phyloP scores from a whole-genome alignment of 1,140 invertebrate species.

The Penaeus indicus region DNA sequence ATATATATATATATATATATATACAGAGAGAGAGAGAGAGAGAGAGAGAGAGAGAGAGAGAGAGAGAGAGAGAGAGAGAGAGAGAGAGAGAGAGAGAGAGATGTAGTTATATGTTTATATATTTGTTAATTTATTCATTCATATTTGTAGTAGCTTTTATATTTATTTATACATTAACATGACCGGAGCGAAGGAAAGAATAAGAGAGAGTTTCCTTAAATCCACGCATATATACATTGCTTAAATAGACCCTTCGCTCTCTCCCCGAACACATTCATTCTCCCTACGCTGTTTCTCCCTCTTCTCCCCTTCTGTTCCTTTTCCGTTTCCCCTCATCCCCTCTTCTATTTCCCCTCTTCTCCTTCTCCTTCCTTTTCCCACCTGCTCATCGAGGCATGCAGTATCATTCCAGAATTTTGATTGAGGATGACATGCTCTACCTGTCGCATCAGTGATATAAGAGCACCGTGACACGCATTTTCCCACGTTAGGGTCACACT shows the following conservation, averaged over 20 bases:
- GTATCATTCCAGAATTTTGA: conserved; percentile 57
- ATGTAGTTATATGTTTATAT: too few species aligned
- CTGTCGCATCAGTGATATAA: conserved; percentile 45
- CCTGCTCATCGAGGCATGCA: conserved; percentile 42
- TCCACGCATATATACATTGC: too few species aligned
- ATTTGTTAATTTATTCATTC: too few species aligned
- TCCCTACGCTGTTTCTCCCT: neutral
- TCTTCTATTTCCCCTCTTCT: neutral
- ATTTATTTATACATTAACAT: too few species aligned
- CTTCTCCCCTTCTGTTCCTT: neutral
- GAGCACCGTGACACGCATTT: conserved; percentile 19
- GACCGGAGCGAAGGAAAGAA: too few species aligned
- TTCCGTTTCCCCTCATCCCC: neutral
- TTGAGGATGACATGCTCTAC: conserved; percentile 53
- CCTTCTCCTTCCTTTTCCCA: conserved; percentile 21
- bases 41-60: too few species aligned
- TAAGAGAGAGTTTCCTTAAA: too few species aligned
- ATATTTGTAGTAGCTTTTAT: too few species aligned
- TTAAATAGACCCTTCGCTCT: neutral
- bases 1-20: too few species aligned
- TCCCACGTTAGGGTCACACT: conserved; percentile 35
- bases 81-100: too few species aligned
- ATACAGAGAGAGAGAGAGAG: too few species aligned
- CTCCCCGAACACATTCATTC: conserved; percentile 18
- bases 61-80: too few species aligned